A percentile compares a stretch with the other conserved stretches of the same genome.
Evolutionary conservation across 2,113 vertebrate genomes (phyloP).

Genomic region (Cavia porcellus): DNA sequence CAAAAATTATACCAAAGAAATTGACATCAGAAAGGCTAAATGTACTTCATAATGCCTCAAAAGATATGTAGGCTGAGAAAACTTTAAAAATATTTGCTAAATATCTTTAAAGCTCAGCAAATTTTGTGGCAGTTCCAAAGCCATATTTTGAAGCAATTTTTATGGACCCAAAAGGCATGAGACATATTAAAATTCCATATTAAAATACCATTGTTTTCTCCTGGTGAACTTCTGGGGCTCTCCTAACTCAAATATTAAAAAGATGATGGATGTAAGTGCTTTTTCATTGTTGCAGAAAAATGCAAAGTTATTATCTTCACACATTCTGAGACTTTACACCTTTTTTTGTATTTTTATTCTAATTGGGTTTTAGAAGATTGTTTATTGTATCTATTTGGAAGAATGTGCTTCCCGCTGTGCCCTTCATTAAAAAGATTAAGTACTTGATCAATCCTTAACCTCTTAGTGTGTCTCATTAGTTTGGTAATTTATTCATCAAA

Average conservation of each 20-base stretch:
- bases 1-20: not conserved
- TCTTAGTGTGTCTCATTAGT: constrained; percentile 79
- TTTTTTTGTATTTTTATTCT: constrained; percentile 79
- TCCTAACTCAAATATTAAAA: constrained; percentile 61
- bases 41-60: not conserved
- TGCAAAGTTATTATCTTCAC: constrained; percentile 47
- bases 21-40: not conserved
- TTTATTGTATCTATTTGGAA: constrained; percentile 80
- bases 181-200: constrained; percentile 31
- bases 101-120: not conserved
- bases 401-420: constrained; percentile 77
- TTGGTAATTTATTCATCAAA: constrained; percentile 84
- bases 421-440: constrained; percentile 85
- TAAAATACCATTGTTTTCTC: constrained; percentile 51
- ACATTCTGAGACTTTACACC: constrained; percentile 44
- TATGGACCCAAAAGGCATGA: not conserved
- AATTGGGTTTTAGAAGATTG: constrained; percentile 76
- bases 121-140: not conserved
- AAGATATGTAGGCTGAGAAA: not conserved
- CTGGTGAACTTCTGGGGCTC: not conserved
- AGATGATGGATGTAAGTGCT: not conserved
- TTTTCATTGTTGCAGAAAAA: constrained; percentile 52
- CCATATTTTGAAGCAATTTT: constrained; percentile 9
- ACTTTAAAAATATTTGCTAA: constrained; percentile 19
- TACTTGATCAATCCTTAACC: constrained; percentile 83